phyloP scores from a whole-genome alignment of 1,140 invertebrate genomes.

The Drosophila trapezifrons region DNA sequence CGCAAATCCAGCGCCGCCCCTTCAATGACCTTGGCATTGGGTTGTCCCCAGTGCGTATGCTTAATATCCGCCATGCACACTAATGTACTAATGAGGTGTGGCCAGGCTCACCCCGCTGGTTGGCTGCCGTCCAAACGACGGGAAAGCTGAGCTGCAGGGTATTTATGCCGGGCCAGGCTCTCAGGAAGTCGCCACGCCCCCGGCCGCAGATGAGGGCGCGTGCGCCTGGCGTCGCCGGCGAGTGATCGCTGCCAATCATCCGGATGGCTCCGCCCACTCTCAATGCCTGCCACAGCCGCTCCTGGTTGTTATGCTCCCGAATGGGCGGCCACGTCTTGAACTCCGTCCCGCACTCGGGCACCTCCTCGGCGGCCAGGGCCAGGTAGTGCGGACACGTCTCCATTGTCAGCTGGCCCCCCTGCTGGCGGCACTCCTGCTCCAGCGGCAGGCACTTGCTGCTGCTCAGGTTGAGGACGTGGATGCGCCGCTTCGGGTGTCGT shows the following conservation, averaged over 20 bases:
- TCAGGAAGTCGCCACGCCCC: constrained; percentile 86
- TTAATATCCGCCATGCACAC: constrained; percentile 51
- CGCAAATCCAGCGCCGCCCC: background rate
- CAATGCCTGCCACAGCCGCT: constrained; percentile 87
- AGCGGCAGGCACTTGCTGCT: constrained; percentile 85
- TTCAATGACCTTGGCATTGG: background rate
- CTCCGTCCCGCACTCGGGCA: constrained; percentile 87
- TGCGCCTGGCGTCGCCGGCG: constrained; percentile 88
- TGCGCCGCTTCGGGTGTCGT: constrained; percentile 86
- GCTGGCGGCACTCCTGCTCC: constrained; percentile 84
- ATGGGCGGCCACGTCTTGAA: constrained; percentile 91
- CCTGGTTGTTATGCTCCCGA: constrained; percentile 86
- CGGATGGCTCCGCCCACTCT: constrained; percentile 83
- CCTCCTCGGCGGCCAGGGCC: constrained; percentile 86
- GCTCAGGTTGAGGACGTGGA: constrained; percentile 91
- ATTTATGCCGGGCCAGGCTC: constrained; percentile 90
- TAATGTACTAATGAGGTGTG: background rate
- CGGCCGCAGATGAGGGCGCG: constrained; percentile 85
- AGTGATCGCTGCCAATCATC: constrained; percentile 89
- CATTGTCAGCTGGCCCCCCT: constrained; percentile 86
- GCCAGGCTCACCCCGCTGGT: constrained; percentile 57
- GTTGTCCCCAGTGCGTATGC: constrained; percentile 11
- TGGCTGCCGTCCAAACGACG: constrained; percentile 88
- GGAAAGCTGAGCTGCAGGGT: constrained; percentile 89
- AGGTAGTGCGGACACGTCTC: constrained; percentile 92